A percentile compares a stretch with the other conserved stretches of the same genome.
These are phyloP conservation scores for Beris morrisii DNA, from an alignment of 2,888 invertebrate genomes.

Conservation along the genomic window DNA sequence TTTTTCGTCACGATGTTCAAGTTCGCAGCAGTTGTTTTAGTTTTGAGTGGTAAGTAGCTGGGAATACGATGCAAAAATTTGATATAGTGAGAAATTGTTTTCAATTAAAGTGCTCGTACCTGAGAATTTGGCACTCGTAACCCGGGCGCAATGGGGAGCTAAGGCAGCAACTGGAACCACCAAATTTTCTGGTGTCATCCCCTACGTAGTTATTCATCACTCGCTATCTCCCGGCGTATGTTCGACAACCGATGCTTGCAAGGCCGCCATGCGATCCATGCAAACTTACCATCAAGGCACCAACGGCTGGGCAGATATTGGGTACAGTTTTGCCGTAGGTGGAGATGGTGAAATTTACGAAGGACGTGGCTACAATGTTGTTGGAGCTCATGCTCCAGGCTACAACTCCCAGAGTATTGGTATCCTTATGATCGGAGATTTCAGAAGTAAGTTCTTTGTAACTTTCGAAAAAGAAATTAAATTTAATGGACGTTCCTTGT, in stretches of 20 bases:
- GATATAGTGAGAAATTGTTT: neutral
- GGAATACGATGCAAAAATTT: neutral
- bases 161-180: conserved; percentile 55
- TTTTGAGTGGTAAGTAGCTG: conserved; percentile 1
- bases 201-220: conserved; percentile 72
- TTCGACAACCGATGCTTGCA: conserved; percentile 59
- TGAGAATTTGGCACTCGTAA: conserved; percentile 6
- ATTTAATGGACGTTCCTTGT: too few relatives aligned
- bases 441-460: conserved; percentile 43
- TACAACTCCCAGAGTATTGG: conserved; percentile 71
- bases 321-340: conserved; percentile 72
- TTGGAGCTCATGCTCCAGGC: conserved; percentile 70
- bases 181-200: conserved; percentile 60
- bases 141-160: conserved; percentile 64
- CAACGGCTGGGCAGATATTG: conserved; percentile 69
- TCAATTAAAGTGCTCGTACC: neutral
- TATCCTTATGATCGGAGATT: conserved; percentile 66
- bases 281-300: conserved; percentile 65
- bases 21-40: neutral
- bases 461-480: neutral
- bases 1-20: neutral
- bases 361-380: conserved; percentile 69
- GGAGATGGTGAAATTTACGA: conserved; percentile 72
- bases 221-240: conserved; percentile 67
- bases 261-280: conserved; percentile 63